Evolutionary conservation across 2,888 invertebrate genomes (phyloP), one percentile per base, ranked within the genome.

Genomic region (Pasiphila rectangulata): DNA sequence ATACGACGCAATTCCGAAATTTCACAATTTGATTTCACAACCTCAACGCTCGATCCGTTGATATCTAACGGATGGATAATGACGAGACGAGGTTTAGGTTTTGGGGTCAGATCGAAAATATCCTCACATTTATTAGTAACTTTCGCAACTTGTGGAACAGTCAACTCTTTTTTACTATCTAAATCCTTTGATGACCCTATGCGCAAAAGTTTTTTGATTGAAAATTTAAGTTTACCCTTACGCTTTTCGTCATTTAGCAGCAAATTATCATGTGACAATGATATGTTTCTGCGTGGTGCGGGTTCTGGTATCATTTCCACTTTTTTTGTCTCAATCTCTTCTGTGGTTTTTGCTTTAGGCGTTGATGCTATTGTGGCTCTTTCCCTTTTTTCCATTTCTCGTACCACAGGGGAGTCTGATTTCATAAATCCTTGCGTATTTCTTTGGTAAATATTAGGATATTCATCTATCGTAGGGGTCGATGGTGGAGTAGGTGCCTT

Each of bases 31-130:
- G 86, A 81, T 71, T 91, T 92, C 52, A 95, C 91, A 23, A 96
- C 95, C 71, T 96, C 95, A 1, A 95, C 95, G 51, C 91, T 94
- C 5, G 94, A 92, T 19, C 95, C 94, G 74, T 95, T 95, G 49
- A 96, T 90, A 67, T 96, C 96, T 61, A 95, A 88, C 7, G 96
- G 96, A 89, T 96, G 96, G 53, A 96, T 95, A 59, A 96, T 96
- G 50, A 96, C 95, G 15, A 96, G 87, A 9, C 95, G 91, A 1
- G 94, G 94, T 67, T 94, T 94, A 3, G 92, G 91, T 64, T 91
- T 90, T 4, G 91, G 91, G 12, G 90, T 89, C 36, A 89, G 78
- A 29, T 91, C 90, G 45, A 81, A 85, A 20, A 90, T 83, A 51
- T 92, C 91, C 54, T 92, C 91, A 36, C 72, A 67, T 66, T 89